phyloP scores from a whole-genome alignment of 2,888 invertebrate genomes.

The Xanthia icteritia region DNA sequence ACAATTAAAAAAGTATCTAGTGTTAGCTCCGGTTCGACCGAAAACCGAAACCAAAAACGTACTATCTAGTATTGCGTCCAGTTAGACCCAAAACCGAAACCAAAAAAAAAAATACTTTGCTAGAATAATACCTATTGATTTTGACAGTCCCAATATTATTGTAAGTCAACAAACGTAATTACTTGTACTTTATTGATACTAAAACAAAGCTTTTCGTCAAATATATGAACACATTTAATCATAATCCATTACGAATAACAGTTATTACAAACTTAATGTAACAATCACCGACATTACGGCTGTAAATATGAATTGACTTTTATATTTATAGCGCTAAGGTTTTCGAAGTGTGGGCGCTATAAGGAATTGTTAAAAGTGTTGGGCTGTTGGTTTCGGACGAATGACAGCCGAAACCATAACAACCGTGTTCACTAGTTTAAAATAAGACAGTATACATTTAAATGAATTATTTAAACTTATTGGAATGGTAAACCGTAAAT shows the following conservation, averaged over 20 bases:
- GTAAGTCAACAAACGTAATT: conserved; percentile 29
- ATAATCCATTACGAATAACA: conserved; percentile 37
- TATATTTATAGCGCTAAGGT: conserved; percentile 39
- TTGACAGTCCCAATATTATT: not conserved
- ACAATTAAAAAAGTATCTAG: not conserved
- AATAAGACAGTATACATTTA: not conserved
- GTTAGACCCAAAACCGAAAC: no score
- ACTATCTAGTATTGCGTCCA: not conserved
- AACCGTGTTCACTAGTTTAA: not conserved
- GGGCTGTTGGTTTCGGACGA: conserved; percentile 17
- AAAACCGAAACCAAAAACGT: conserved; percentile 10
- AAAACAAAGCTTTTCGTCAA: conserved; percentile 37
- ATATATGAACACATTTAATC: conserved; percentile 27
- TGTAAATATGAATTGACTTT: conserved; percentile 57
- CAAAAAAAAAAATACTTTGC: not conserved
- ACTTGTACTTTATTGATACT: conserved; percentile 33
- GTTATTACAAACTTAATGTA: conserved; percentile 39
- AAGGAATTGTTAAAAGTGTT: conserved; percentile 34
- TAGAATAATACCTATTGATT: not conserved
- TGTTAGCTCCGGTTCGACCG: not conserved
- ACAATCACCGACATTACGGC: conserved; percentile 36
- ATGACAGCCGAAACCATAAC: not conserved
- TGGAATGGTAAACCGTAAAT: not conserved
- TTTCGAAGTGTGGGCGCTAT: conserved; percentile 33
- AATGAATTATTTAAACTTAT: not conserved